A percentile compares a stretch with the other conserved stretches of the same genome.
phyloP scores from a whole-genome alignment of 2,888 invertebrate species.

The Cremastinae sp. region DNA sequence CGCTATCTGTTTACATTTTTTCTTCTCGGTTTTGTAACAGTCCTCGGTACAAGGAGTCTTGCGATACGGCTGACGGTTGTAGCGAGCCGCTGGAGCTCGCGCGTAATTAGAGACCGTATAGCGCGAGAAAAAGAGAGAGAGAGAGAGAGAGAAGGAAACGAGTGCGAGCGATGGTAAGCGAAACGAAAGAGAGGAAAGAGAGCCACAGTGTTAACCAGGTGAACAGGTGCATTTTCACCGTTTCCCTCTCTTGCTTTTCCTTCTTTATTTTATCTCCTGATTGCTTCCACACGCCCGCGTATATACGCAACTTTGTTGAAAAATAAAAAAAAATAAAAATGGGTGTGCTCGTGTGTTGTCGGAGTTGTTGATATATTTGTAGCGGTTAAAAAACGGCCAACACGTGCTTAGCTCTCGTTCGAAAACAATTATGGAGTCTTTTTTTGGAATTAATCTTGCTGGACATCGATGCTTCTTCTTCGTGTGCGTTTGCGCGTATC shows the following conservation, averaged over 20 bases:
- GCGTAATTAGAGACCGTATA: slow-evolving; percentile 50
- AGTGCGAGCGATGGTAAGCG: slow-evolving; percentile 39
- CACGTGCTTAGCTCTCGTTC: slow-evolving; percentile 33
- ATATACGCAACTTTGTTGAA: slow-evolving; percentile 25
- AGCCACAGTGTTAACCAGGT: slow-evolving; percentile 66
- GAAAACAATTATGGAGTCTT: slow-evolving; percentile 39
- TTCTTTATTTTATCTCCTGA: not conserved
- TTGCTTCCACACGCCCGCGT: not conserved
- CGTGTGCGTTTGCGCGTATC: not conserved
- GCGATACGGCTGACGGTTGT: not conserved
- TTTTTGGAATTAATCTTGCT: slow-evolving; percentile 42
- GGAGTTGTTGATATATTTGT: not conserved
- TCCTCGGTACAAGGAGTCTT: slow-evolving; percentile 3
- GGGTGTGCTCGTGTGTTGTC: not conserved
- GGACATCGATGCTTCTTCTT: slow-evolving; percentile 49
- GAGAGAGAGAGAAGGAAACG: slow-evolving; percentile 23
- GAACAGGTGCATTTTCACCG: slow-evolving; percentile 70
- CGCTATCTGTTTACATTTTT: not conserved
- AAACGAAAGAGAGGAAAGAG: slow-evolving; percentile 61
- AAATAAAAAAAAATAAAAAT: no score
- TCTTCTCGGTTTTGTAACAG: slow-evolving; percentile 13
- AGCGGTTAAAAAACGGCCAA: slow-evolving; percentile 23
- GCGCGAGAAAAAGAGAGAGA: not conserved
- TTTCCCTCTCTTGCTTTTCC: slow-evolving; percentile 36
- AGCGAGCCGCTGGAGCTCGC: slow-evolving; percentile 22